Conservation (phyloP, 2,113 vertebrate genomes). For the Trichechus manatus region DNA sequence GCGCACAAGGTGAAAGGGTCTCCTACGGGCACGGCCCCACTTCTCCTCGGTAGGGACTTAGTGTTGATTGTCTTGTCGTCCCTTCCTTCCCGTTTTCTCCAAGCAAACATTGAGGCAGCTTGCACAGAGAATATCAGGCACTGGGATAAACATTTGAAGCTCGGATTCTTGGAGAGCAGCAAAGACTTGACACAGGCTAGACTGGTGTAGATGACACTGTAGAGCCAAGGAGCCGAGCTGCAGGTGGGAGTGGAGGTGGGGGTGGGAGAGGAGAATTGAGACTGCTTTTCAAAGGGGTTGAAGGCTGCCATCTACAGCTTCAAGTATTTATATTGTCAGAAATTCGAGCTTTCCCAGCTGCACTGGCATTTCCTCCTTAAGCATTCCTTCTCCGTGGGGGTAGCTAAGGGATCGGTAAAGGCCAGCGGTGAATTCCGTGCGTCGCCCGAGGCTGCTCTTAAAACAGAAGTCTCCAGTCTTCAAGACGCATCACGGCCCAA, state of each 20-base stretch:
- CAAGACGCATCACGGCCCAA: not conserved
- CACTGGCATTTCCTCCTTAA: not conserved
- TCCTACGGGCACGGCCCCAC: fast-evolving
- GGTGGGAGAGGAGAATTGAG: not conserved
- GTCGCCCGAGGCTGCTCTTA: not conserved
- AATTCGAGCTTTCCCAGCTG: not conserved
- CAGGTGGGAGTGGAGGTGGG: not conserved
- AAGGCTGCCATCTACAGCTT: conserved; percentile 59
- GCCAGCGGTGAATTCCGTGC: fast-evolving
- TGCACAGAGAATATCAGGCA: not conserved
- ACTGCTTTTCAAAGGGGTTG: not conserved
- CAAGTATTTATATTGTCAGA: not conserved
- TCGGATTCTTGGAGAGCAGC: not conserved
- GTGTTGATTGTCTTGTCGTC: not conserved
- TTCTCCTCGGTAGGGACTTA: not conserved
- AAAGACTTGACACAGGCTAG: not conserved
- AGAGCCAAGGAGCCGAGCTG: not conserved
- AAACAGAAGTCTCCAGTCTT: not conserved
- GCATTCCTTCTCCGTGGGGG: fast-evolving
- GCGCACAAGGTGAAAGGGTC: fast-evolving
- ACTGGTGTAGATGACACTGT: fast-evolving
- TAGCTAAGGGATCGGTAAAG: not conserved
- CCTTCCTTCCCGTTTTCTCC: not conserved
- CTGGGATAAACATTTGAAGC: not conserved
- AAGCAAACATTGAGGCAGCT: not conserved